Percentiles rank a stretch among this genome's conserved stretches.
phyloP scores from a whole-genome alignment of 92 coral and sea anemone species.

The Micromussa lordhowensis region DNA sequence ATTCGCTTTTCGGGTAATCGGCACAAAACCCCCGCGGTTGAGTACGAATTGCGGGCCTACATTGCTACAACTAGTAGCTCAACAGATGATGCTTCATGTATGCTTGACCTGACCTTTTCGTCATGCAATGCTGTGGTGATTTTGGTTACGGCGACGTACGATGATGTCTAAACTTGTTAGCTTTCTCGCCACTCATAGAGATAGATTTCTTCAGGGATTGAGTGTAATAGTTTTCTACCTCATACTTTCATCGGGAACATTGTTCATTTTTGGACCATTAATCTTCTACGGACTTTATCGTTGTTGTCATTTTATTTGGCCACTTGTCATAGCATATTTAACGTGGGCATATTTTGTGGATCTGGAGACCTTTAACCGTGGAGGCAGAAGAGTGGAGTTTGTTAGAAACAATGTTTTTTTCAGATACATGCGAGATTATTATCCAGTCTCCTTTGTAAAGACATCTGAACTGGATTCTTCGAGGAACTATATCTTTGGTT shows the following conservation, averaged over 20 bases:
- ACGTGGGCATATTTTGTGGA: constrained; percentile 55
- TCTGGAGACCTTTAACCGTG: constrained; percentile 51
- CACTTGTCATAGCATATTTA: constrained; percentile 46
- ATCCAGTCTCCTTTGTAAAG: constrained; percentile 62
- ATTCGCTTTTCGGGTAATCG: too few species aligned
- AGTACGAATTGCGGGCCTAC: neutral
- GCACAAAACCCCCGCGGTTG: neutral
- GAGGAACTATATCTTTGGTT: constrained; percentile 65
- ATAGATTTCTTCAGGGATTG: constrained; percentile 13
- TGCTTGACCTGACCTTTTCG: neutral
- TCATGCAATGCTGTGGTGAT: too few species aligned
- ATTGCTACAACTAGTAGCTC: too few species aligned
- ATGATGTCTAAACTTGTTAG: neutral
- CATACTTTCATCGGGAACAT: constrained; percentile 5
- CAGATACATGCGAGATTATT: constrained; percentile 58
- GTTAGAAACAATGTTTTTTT: constrained; percentile 48
- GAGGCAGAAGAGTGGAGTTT: constrained; percentile 59
- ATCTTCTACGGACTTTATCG: neutral
- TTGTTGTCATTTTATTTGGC: constrained; percentile 9
- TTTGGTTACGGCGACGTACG: neutral
- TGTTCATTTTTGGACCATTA: constrained; percentile 16
- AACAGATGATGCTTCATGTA: neutral
- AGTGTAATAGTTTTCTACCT: constrained; percentile 26
- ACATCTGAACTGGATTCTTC: constrained; percentile 49
- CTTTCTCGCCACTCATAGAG: neutral